Evolutionary conservation across 1,140 invertebrate species (phyloP).

Genomic region (Drosophila ogumai): DNA sequence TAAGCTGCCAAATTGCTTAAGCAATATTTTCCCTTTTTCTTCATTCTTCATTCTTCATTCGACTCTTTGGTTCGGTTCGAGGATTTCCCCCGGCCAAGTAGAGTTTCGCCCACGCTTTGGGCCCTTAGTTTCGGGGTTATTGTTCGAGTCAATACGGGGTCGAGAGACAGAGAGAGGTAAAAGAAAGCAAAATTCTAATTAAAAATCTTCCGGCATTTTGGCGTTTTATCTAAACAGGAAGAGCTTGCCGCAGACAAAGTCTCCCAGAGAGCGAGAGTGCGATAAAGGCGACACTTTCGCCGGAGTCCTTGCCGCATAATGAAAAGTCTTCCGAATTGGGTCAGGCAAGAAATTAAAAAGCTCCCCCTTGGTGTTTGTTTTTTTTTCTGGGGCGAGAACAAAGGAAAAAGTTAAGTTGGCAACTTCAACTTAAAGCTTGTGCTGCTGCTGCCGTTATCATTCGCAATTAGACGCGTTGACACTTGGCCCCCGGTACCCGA

Average conservation of each 20-base stretch:
- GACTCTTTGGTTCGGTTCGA: conserved; percentile 28
- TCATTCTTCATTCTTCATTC: conserved; percentile 2
- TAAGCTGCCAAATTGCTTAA: conserved; percentile 61
- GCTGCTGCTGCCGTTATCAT: conserved; percentile 58
- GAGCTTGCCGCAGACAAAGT: conserved; percentile 25
- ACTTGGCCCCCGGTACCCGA: conserved; percentile 50
- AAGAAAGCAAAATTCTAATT: conserved; percentile 71
- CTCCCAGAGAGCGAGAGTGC: conserved; percentile 12
- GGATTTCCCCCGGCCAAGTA: conserved; percentile 10
- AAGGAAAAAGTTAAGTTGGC: conserved; percentile 35
- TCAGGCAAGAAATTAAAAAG: conserved; percentile 71
- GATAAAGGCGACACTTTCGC: conserved; percentile 67
- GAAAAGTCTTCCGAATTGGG: conserved; percentile 71
- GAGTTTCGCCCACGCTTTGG: neutral
- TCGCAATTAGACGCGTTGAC: conserved; percentile 78
- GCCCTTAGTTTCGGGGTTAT: conserved; percentile 55
- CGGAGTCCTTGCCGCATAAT: conserved; percentile 56
- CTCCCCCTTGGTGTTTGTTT: conserved; percentile 6
- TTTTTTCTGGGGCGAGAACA: conserved; percentile 30
- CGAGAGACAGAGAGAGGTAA: conserved; percentile 17
- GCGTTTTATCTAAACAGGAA: conserved; percentile 78
- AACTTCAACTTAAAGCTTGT: conserved; percentile 61
- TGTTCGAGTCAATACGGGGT: conserved; percentile 63
- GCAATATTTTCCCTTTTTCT: conserved; percentile 35
- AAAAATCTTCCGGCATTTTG: conserved; percentile 82